Base-by-base conservation (phyloP, 2,888 invertebrate genomes). In the Iphiclides podalirius region DNA sequence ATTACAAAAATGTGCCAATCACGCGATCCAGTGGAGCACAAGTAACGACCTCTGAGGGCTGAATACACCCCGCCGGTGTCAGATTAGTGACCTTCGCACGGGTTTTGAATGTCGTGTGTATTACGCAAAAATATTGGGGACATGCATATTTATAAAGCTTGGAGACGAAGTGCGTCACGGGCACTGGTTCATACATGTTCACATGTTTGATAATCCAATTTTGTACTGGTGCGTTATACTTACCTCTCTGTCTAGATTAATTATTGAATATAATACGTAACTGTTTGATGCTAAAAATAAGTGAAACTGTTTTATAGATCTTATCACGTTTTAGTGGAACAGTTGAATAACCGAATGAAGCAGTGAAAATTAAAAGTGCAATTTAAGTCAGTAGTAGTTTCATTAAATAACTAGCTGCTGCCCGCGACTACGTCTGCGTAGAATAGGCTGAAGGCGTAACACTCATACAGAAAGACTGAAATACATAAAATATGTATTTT, bases 1-100 rank as follows among this genome's bases (percentile, higher is more conserved):
- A 39, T 49, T 39, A 39, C 34, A 44, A 49, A 43, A 44, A 44
- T 33, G 33, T 34, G 34, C 38, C 43, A 49, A 43, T 49, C 43
- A 44, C 13, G 39, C 43, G 17, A 26, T 9, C 38, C 43, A 44
- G 17, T 39, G 39, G 43, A 49, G 34, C 49, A 43, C 39, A 17
- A 49, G 34, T 39, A 49, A 44, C 23, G 23, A 13, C 16, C 31
- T 31, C 33, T 9, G 20, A 14, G 16, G 20, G 11, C 34, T 4
- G 38, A n/a, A 9, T 37, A 17, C 4, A 16, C 7, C 33, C 42
- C 31, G 1, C 8, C 31, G 13, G 20, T 16, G 13, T 34, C 20
- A 31, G n/a, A n/a, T n/a, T 31, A 11, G 23, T 14, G 49, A 49
- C 49, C 49, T 49, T 49, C 49, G 38, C n/a, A 15, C 11, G 33